Percentiles rank a stretch among this genome's conserved stretches.
These are phyloP conservation scores for Scleropages formosus DNA, from an alignment of 2,797 vertebrate species.

Conservation along the genomic window DNA sequence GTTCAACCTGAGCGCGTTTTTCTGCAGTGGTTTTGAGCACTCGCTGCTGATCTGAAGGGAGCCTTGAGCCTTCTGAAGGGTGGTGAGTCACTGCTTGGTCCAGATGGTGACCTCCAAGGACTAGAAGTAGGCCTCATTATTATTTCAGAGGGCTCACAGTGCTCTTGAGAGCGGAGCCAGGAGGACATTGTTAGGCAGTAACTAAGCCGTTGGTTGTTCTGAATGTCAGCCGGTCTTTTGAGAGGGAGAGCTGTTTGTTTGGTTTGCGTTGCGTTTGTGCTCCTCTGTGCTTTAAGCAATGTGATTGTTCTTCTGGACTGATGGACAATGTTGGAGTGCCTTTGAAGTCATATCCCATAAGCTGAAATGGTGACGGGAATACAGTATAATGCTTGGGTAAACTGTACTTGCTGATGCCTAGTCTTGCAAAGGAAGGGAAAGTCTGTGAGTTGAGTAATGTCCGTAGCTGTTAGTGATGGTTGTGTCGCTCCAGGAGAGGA, in stretches of 20 bases:
- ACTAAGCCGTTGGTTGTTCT: constrained; percentile 17
- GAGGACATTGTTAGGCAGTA: constrained; percentile 21
- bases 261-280: background rate
- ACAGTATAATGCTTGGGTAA: too few species aligned
- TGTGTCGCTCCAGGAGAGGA: background rate
- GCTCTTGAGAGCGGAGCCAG: constrained; percentile 22
- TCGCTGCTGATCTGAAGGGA: background rate
- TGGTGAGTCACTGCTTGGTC: constrained; percentile 24
- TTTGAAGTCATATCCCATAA: background rate
- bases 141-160: constrained; percentile 39
- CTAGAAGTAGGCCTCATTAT: constrained; percentile 35
- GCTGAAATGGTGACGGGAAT: background rate
- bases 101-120: constrained; percentile 23
- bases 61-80: constrained; percentile 26
- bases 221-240: constrained; percentile 33
- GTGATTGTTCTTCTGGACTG: background rate
- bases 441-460: background rate
- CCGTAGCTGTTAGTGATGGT: background rate
- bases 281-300: constrained; percentile 2
- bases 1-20: background rate
- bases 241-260: background rate
- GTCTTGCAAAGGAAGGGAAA: background rate
- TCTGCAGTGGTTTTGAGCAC: background rate
- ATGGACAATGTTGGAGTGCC: background rate
- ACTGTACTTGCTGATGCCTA: background rate